phyloP scores from a whole-genome alignment of 2,797 vertebrate genomes.

The Chiloscyllium punctatum region DNA sequence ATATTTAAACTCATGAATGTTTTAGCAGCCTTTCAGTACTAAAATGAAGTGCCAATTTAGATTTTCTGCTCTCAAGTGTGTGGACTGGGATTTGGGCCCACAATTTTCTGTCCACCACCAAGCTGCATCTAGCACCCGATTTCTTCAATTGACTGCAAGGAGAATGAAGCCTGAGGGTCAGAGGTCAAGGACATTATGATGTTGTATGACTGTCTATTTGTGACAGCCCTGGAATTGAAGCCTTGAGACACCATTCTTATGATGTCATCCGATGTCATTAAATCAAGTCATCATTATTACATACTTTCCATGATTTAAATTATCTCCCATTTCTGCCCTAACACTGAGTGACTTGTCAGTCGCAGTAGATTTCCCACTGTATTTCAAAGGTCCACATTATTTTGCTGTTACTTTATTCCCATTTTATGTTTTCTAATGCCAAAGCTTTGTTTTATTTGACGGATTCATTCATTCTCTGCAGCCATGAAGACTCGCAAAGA shows the following conservation, averaged over 20 bases:
- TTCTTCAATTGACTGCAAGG: background rate
- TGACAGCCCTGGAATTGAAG: background rate
- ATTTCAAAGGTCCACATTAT: background rate
- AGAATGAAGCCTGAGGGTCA: conserved; percentile 5
- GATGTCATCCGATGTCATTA: background rate
- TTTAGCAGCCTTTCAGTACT: background rate
- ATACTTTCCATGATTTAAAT: background rate
- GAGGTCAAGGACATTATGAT: background rate
- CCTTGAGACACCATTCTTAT: conserved; percentile 5
- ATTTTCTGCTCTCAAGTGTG: background rate
- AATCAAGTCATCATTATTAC: background rate
- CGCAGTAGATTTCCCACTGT: background rate
- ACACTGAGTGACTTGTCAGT: background rate
- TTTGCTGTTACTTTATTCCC: background rate
- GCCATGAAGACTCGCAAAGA: conserved; percentile 30
- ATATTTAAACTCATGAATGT: background rate
- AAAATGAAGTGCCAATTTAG: too few relatives aligned
- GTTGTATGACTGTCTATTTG: background rate
- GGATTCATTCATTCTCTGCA: background rate
- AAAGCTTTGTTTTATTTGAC: background rate
- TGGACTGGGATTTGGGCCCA: background rate
- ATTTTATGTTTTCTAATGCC: background rate
- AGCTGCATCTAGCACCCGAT: background rate
- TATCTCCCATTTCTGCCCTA: background rate
- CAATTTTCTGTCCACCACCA: background rate